Percentiles rank a stretch among this genome's conserved stretches.
These are phyloP conservation scores for Calliopum simillimum DNA, from an alignment of 2,888 invertebrate species.

Conservation along the genomic window DNA sequence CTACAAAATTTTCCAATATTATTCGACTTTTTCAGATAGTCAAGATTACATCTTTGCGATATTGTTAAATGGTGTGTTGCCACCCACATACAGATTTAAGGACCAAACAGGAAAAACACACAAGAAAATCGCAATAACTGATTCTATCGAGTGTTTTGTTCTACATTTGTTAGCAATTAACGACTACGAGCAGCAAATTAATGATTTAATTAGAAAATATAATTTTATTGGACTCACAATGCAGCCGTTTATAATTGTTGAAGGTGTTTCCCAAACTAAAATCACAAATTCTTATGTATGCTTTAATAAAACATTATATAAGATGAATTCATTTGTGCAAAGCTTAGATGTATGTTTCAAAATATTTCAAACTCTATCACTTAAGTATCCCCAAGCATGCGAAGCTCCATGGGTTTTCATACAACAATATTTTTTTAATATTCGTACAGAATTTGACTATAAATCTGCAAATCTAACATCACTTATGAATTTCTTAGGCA, in stretches of 20 bases:
- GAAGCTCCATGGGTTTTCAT: conserved; percentile 31
- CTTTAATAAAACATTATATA: conserved; percentile 41
- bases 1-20: background rate
- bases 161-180: conserved; percentile 39
- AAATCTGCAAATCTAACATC: conserved; percentile 31
- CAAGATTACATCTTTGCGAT: background rate
- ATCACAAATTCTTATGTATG: conserved; percentile 40
- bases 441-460: conserved; percentile 28
- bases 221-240: conserved; percentile 43
- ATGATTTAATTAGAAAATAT: conserved; percentile 41
- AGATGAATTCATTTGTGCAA: conserved; percentile 35
- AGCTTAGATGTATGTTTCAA: conserved; percentile 36
- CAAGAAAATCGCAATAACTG: conserved; percentile 30
- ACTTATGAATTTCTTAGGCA: conserved; percentile 18
- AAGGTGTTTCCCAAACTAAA: conserved; percentile 33
- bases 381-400: conserved; percentile 28
- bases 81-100: background rate
- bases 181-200: conserved; percentile 41
- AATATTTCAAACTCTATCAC: conserved; percentile 34
- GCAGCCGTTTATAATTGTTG: conserved; percentile 44
- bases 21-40: background rate
- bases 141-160: conserved; percentile 45
- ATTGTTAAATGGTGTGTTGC: background rate
- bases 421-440: conserved; percentile 33
- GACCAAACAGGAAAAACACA: background rate